Evolutionary conservation across 1,140 invertebrate species (phyloP).

Genomic region (Laupala kohalensis): DNA sequence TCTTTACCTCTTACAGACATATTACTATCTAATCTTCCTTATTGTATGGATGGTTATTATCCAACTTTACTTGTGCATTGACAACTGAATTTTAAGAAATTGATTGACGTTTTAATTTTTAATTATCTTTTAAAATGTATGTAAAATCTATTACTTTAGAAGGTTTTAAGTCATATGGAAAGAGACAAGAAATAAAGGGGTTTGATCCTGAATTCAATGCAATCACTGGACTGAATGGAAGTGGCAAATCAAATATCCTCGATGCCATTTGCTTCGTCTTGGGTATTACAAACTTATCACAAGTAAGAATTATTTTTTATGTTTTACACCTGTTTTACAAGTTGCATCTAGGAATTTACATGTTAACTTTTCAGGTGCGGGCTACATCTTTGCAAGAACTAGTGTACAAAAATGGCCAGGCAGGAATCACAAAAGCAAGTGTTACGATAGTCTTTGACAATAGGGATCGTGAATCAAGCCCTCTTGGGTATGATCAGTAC

Average conservation of each 20-base stretch:
- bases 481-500: conserved; percentile 83
- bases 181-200: conserved; percentile 79
- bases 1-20: too few species aligned
- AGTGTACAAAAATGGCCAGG: conserved; percentile 95
- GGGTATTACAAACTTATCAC: conserved; percentile 85
- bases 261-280: conserved; percentile 97
- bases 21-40: too few species aligned
- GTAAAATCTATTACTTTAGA: conserved; percentile 91
- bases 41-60: too few species aligned
- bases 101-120: too few species aligned
- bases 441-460: conserved; percentile 97
- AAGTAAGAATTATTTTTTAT: conserved; percentile 40
- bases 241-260: conserved; percentile 98
- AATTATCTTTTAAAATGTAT: conserved; percentile 52
- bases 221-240: conserved; percentile 96
- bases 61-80: too few species aligned
- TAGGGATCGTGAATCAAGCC: conserved; percentile 63
- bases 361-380: conserved; percentile 52
- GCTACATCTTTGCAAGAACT: conserved; percentile 83
- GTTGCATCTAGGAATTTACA: conserved; percentile 15
- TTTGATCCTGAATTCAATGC: conserved; percentile 96
- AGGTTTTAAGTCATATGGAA: conserved; percentile 97
- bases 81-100: too few species aligned
- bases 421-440: conserved; percentile 88
- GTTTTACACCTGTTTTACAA: not conserved